Evolutionary conservation across 2,113 vertebrate genomes (phyloP), one percentile per base, ranked within the genome.

Genomic region (Caretta caretta): DNA sequence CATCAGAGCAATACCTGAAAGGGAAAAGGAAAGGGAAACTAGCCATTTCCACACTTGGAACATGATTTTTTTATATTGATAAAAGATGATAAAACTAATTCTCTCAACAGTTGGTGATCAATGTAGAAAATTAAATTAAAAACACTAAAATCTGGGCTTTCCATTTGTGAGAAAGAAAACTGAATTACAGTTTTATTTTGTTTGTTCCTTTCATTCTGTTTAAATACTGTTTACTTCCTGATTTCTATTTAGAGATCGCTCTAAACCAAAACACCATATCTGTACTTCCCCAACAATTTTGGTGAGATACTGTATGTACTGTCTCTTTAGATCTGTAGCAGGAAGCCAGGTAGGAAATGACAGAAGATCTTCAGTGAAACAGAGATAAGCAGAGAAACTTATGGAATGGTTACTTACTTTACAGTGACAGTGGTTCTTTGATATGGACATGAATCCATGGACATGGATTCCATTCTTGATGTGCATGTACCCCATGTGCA

Each of bases 371-470:
- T 10, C 54, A 92, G 81, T n/a, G 13, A 50, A 65, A 84, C 48
- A 24, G 14, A 24, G 17, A 31, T 29, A 35, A 24, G 10, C 16
- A 14, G 20, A 7, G 31, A 53, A 53, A 54, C 13, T 25, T 75
- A 31, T 0, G 80, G 56, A 57, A 93, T 92, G 83, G 0, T 8
- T 1, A 49, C 51, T 29, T 48, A 42, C 0, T 3, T 11, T 14
- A 1, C 31, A 20, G 48, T 38, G 42, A 51, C 24, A n/a, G 38
- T 5, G 20, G 12, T 50, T 2, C 46, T 87, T 81, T 29, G 80
- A 79, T 10, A 56, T 0, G 62, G 22, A 42, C 10, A 12, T 1
- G 6, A 10, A 54, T 8, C 53, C 80, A 42, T 0, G 78, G 10
- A 75, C 46, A 8, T 6, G 9, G 5, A 10, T 90, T 62, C 50